Base-by-base conservation (phyloP, 1,140 invertebrate genomes). In the Thaumatotibia leucotreta region DNA sequence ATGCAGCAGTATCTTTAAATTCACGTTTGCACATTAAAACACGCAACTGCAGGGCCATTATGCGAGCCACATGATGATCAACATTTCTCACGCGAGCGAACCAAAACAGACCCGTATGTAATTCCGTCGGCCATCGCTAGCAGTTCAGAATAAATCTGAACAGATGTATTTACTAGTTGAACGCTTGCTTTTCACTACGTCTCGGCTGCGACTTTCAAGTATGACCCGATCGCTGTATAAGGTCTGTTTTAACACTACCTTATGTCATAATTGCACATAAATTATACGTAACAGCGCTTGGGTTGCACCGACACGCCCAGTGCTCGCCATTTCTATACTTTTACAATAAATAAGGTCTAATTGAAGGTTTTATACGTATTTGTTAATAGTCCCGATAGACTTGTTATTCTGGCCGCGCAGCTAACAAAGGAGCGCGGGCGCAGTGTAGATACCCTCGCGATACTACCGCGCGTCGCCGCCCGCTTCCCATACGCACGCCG, bases 361-460 rank as follows among this genome's bases (percentile, higher is more conserved):
- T 82, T 76, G 73, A 75, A 70, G 65, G 69, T 75, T 79, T 85
- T 77, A 85, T n/a, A n/a, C n/a, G n/a, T 82, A 88, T 88, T 83
- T 80, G 75, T 82, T 84, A 88, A 82, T 82, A 80, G 79, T 70
- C 68, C 61, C 64, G 74, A 82, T 83, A 75, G 73, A 85, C 75
- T 89, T 89, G 79, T 82, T 88, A 89, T 89, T 84, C 87, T 64
- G 79, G 67, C 74, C 87, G 83, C 87, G 87, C 63, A 80, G 63
- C 80, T 89, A 89, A 89, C 86, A 87, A 88, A 79, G 84, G 22
- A 14, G 14, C 78, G 71, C 80, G 69, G 72, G 75, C 76, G 74
- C 72, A 31, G 29, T 29, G 52, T 63, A 82, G 83, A 88, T 87
- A 84, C 33, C 32, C 45, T 33, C 45, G 63, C 62, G 67, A 68